Evolutionary conservation across 1,140 invertebrate species (phyloP), one percentile per base, ranked within the genome.

Genomic region (Drosophila asahinai): DNA sequence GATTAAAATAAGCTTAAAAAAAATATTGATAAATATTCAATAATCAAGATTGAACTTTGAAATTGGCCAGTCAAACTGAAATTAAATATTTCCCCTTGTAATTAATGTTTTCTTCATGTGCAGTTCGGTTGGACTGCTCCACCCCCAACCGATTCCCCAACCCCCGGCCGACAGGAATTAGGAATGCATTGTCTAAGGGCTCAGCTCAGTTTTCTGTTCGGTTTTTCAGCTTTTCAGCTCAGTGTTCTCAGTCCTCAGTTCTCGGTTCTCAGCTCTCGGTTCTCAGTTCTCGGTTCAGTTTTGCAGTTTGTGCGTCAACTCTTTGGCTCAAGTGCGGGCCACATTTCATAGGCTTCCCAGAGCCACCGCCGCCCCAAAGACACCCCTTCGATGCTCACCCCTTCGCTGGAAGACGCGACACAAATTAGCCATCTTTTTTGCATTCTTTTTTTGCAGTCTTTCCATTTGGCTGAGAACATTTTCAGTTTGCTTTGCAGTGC

Each of bases 261-360:
- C 61, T 42, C 58, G 33, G 45, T 58, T 22, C 48, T n/a, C 59
- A 36, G 30, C 8, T 5, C 25, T 8, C 43, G 25, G 27, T 15
- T 49, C 66, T 42, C 60, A 57, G 48, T 38, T 60, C 51, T 45
- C 63, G 58, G 80, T 72, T 73, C 71, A 49, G 71, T 61, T 43
- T 33, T 57, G 57, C 51, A 79, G 70, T 75, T 63, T 68, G 73
- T 89, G 72, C 86, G 81, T 84, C 77, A 89, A 81, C 86, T 89
- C 86, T 90, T 90, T 84, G 72, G 68, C 71, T 71, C 64, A 66
- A 65, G 55, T 77, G 68, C 61, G 78, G 61, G 68, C 40, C 68
- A 80, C 80, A 89, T 79, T 89, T 90, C 71, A 84, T 74, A 77
- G 86, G 86, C 86, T 90, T 90, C 86, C 70, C 71, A 74, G 38